phyloP scores from a whole-genome alignment of 2,113 vertebrate genomes.

The Microcebus lehilahytsara region DNA sequence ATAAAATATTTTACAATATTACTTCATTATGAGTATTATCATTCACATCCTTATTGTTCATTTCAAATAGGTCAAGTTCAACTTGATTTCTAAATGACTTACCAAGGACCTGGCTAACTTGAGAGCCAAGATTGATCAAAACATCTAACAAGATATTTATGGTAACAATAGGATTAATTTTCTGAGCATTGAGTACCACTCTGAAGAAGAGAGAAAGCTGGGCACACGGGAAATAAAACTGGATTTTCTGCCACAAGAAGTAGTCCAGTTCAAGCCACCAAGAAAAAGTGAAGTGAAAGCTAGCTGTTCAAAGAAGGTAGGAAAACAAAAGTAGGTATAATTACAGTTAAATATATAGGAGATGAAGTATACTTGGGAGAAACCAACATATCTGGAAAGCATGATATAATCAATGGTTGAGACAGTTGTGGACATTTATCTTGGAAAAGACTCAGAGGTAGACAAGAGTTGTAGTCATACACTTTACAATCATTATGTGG shows the following conservation, averaged over 20 bases:
- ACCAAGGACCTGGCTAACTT: not conserved
- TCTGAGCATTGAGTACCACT: not conserved
- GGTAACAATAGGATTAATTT: not conserved
- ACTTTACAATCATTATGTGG: conserved; percentile 1
- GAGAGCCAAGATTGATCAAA: not conserved
- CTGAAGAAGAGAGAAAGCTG: not conserved
- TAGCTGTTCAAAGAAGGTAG: conserved; percentile 15
- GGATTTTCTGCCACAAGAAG: not conserved
- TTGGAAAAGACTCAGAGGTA: not conserved
- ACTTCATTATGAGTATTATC: not conserved
- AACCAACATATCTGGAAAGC: not conserved
- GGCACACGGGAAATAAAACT: not conserved
- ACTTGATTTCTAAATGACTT: conserved; percentile 9
- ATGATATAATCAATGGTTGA: not conserved
- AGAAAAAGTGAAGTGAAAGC: not conserved
- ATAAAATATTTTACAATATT: not conserved
- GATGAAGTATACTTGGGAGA: not conserved
- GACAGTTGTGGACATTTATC: not conserved
- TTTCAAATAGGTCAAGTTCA: conserved; percentile 1
- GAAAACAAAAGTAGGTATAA: not conserved
- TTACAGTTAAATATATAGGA: not conserved
- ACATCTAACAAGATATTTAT: not conserved
- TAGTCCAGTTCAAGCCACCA: not conserved
- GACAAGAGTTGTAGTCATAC: not conserved
- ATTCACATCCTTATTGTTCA: not conserved